Base-by-base conservation (phyloP, 92 coral and sea anemone genomes). In the Ricordea florida region DNA sequence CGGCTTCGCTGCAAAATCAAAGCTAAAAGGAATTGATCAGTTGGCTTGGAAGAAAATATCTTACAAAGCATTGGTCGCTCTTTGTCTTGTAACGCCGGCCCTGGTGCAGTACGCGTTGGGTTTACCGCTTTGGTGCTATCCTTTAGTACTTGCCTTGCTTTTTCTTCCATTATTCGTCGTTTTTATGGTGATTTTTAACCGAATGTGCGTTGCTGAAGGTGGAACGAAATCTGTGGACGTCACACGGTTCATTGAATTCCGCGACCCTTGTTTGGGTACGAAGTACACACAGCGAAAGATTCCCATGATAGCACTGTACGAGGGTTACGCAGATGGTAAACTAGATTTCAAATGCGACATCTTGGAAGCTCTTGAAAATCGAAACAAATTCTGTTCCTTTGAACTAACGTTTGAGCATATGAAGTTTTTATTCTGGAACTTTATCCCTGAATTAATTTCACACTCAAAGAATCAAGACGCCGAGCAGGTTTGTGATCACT, bases 401-500 rank as follows among this genome's bases (percentile, higher is more conserved):
- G 97, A 89, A 70, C 82, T 96, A 15, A 81, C 92, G 21, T 77
- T 90, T 52, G 83, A 92, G 37, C 99, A 96, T 45, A 50, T 96
- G 69, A 92, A 81, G 56, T 89, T 96, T 45, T 83, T 96, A 24
- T 37, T 90, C 33, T 85, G 79, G 46, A 85, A 82, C 50, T 96
- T 96, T 74, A 31, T 96, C 2, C 99, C 99, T 29, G 99, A 96
- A 74, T 56, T 92, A 71, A 64, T 96, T 57, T 89, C 84, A 34
- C 99, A 96, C 80, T 83, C 99, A 23, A 90, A 85, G 56, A 46
- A 85, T 3, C 99, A 96, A 77, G 99, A 96, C 66, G 89, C 87
- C 47, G 96, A 92, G 26, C 99, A 96, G 56, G 97, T 96, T 21
- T 90, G 99, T 40, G 99, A 90, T 55, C 99, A 96, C 66, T 96